Evolutionary conservation across 2,113 vertebrate species (phyloP), one percentile per base, ranked within the genome.

Genomic region (Cyprinodon variegatus): DNA sequence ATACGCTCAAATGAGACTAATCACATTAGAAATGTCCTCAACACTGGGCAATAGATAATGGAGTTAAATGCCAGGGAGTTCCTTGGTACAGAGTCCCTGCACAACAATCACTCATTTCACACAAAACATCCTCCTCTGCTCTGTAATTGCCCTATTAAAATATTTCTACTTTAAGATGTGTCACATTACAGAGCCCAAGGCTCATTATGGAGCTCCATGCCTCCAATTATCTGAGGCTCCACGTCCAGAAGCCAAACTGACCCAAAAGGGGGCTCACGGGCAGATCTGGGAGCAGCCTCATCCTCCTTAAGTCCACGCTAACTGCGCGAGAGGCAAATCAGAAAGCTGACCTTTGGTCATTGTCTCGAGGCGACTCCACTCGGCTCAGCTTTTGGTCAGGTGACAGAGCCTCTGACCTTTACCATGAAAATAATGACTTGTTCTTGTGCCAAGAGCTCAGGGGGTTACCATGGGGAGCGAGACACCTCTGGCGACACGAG

Each of bases 141-240:
- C 83, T 72, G 68, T 93, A 93, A 93, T 93, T 92, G 92, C 87
- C 92, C 91, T 72, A 93, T 93, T 93, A 93, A 84, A 93, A 91
- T 72, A 83, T 86, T 83, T 76, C 80, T 64, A 78, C 83, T 90
- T 87, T 74, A 91, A 91, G 82, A 93, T 87, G 86, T 93, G 92
- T 93, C 91, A 93, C 77, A 90, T 85, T 91, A 88, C 84, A 88
- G 72, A 79, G 71, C 90, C 89, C 6, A 64, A 75, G 87, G 87
- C 88, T 93, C 88, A 91, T 92, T 93, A 93, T 79, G 89, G 66
- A 88, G 82, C 77, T 85, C 78, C 84, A 87, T 74, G 86, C 86
- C 90, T 86, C 91, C 91, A 93, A 93, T 93, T 93, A 93, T 91
- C 90, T 91, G 83, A 90, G 86, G 80, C 83, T 85, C 78, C 45